Conservation (phyloP, 2,113 vertebrate species). For the Solea senegalensis region DNA sequence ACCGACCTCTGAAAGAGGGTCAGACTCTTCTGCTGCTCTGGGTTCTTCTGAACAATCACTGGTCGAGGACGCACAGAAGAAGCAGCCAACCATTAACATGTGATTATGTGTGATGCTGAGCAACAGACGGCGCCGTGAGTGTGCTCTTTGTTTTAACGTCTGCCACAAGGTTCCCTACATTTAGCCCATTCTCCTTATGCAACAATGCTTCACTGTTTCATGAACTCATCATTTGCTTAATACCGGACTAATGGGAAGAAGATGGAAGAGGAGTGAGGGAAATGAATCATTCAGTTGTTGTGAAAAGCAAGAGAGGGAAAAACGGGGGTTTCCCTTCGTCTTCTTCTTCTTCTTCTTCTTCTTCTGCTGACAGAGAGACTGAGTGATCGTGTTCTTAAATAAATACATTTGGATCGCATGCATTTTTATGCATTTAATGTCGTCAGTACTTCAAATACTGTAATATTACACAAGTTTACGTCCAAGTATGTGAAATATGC, state of each 20-base stretch:
- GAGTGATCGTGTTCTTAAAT: too few species aligned
- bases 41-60: constrained; percentile 33
- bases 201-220: constrained; percentile 24
- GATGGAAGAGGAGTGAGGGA: constrained; percentile 22
- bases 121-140: constrained; percentile 37
- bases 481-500: too few species aligned
- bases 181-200: constrained; percentile 46
- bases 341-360: too few species aligned
- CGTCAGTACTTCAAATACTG: too few species aligned
- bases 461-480: too few species aligned
- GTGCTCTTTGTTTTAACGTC: constrained; percentile 43
- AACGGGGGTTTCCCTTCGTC: too few species aligned
- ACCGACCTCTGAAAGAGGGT: too few species aligned
- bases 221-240: constrained; percentile 30
- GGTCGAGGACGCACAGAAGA: constrained; percentile 49
- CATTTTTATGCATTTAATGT: too few species aligned
- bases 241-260: constrained; percentile 26
- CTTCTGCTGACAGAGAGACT: too few species aligned
- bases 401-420: too few species aligned
- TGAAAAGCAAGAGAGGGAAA: neutral
- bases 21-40: constrained; percentile 9
- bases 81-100: constrained; percentile 36
- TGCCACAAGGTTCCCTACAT: constrained; percentile 43
- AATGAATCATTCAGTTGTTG: neutral
- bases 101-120: constrained; percentile 42